Base-by-base conservation (phyloP, 1,140 invertebrate genomes). In the Hyles euphorbiae region DNA sequence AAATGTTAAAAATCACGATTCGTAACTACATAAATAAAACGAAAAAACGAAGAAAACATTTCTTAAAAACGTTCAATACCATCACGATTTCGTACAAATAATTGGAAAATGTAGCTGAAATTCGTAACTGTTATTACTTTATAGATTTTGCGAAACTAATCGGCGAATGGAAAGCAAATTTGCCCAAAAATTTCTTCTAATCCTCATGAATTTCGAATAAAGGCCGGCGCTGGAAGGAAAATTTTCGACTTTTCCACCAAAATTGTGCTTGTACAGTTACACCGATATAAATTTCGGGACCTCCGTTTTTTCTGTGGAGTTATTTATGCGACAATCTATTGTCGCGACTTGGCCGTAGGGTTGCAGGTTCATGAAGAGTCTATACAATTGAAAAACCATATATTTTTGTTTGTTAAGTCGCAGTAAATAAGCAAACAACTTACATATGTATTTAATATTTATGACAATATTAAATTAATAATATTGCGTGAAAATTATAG, bases 321-420 rank as follows among this genome's bases (percentile, higher is more conserved):
- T 54, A 54, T 54, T 54, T 54, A 54, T 54, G 53, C 53, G 53
- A 44, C 53, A 54, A 54, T 54, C 53, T 54, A 54, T 54, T 54
- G 53, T 54, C 53, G 53, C 36, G 53, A 11, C 53, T 54, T 44
- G 53, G 53, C 43, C 40, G 22, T 45, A 32, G 53, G 53, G 53
- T 54, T 54, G 53, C 53, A 43, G 43, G 53, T 2, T 40, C 2
- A 40, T 40, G 8, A 40, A 40, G 8, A 22, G 0, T 22, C 22
- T 22, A 22, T 22, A 22, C 22, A 22, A 22, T 22, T 22, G 22
- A 22, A 22, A 22, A 22, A 22, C 22, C 22, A 22, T 22, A 22
- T 22, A 22, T 22, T 22, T 22, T 22, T 22, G 22, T 22, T 22
- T 22, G 22, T 22, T 22, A 22, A 22, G 22, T 22, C 22, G 2